A percentile compares a stretch with the other conserved stretches of the same genome.
Conservation (phyloP, 1,140 invertebrate genomes). For the Rhyacophila brunnea region DNA sequence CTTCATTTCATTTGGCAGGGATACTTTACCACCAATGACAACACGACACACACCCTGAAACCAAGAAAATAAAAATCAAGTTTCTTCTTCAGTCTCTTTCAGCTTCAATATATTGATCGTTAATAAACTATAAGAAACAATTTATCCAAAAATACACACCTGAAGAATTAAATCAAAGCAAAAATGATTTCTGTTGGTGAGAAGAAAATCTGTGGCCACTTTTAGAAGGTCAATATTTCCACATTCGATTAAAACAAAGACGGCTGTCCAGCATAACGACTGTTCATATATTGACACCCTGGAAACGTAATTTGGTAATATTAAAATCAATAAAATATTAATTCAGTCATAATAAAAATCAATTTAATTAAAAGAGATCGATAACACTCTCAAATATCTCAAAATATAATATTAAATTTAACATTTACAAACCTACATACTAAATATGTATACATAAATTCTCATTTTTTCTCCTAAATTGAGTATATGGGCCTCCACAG, state of each 20-base stretch:
- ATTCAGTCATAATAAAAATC: too few relatives aligned
- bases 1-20: slow-evolving; percentile 9
- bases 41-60: slow-evolving; percentile 28
- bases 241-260: slow-evolving; percentile 44
- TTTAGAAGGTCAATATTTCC: slow-evolving; percentile 42
- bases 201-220: slow-evolving; percentile 43
- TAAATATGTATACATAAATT: too few relatives aligned
- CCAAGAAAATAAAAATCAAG: neutral
- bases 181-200: slow-evolving; percentile 43
- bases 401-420: too few relatives aligned
- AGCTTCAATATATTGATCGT: neutral
- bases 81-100: neutral
- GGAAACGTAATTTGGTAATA: slow-evolving; percentile 27
- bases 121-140: neutral
- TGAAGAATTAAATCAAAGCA: slow-evolving; percentile 47
- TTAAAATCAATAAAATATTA: too few relatives aligned
- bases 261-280: slow-evolving; percentile 47
- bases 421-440: too few relatives aligned
- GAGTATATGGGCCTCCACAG: too few relatives aligned
- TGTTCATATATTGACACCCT: slow-evolving; percentile 50
- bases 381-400: too few relatives aligned
- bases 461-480: too few relatives aligned
- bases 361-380: too few relatives aligned
- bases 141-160: slow-evolving; percentile 35
- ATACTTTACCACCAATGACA: slow-evolving; percentile 1